Evolutionary conservation across 1,140 invertebrate species (phyloP).

Genomic region (Caerostris extrusa): DNA sequence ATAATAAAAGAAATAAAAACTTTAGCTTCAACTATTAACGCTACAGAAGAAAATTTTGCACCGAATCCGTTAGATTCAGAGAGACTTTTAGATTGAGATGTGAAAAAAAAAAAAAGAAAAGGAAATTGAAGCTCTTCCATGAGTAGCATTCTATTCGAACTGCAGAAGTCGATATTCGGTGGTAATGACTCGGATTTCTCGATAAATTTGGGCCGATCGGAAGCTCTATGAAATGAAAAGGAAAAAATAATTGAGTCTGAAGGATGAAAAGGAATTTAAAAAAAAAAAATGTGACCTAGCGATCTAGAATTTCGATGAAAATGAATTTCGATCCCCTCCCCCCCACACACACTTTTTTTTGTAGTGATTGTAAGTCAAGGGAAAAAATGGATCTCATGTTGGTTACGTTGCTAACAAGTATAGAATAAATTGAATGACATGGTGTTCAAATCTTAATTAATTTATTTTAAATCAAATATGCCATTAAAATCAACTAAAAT

Average conservation of each 20-base stretch:
- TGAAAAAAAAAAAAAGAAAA: background rate
- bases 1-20: conserved; percentile 24
- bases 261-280: background rate
- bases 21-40: background rate
- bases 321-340: too few species aligned
- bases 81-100: background rate
- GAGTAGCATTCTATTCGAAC: background rate
- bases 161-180: background rate
- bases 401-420: too few species aligned
- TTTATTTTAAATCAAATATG: too few species aligned
- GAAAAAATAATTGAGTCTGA: conserved; percentile 22
- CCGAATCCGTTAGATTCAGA: background rate
- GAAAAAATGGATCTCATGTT: too few species aligned
- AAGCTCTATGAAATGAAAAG: background rate
- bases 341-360: too few species aligned
- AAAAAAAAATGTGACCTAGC: background rate
- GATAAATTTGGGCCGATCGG: background rate
- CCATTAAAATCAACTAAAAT: too few species aligned
- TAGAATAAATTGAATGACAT: too few species aligned
- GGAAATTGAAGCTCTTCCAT: background rate
- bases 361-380: too few species aligned
- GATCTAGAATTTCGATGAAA: too few species aligned
- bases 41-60: conserved; percentile 27
- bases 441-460: too few species aligned
- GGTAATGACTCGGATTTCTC: conserved; percentile 33